phyloP scores from a whole-genome alignment of 2,888 invertebrate genomes.

The Mystacides longicornis region DNA sequence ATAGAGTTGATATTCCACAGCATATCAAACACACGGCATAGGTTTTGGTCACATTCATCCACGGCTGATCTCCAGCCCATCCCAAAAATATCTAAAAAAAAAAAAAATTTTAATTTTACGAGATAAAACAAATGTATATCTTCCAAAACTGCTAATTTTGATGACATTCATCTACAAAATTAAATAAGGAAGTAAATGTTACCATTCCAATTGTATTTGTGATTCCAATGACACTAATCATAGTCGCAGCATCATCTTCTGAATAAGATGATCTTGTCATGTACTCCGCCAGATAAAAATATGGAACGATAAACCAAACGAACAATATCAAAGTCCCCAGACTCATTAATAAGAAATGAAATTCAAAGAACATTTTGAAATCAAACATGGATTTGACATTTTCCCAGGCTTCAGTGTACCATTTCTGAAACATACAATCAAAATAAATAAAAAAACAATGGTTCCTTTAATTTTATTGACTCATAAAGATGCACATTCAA shows the following conservation, averaged over 20 bases:
- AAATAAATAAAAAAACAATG: not conserved
- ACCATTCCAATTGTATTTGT: slow-evolving; percentile 89
- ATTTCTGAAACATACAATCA: slow-evolving; percentile 52
- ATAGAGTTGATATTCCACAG: slow-evolving; percentile 55
- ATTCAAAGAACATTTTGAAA: slow-evolving; percentile 68
- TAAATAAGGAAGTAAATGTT: slow-evolving; percentile 12
- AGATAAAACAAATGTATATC: not conserved
- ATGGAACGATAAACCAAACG: slow-evolving; percentile 91
- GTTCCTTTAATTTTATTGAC: not conserved
- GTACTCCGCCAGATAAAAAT: slow-evolving; percentile 86
- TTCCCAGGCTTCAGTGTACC: slow-evolving; percentile 61
- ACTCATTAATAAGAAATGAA: slow-evolving; percentile 73
- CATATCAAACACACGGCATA: slow-evolving; percentile 72
- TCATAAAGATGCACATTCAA: not conserved
- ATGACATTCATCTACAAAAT: not conserved
- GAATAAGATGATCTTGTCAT: slow-evolving; percentile 63
- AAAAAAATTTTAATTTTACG: not conserved
- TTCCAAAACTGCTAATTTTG: no score
- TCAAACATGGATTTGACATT: slow-evolving; percentile 68
- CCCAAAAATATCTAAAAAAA: slow-evolving; percentile 65
- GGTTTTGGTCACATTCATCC: slow-evolving; percentile 73
- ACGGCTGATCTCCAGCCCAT: slow-evolving; percentile 80
- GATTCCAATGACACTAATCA: slow-evolving; percentile 81
- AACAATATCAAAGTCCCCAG: slow-evolving; percentile 83
- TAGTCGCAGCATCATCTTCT: slow-evolving; percentile 66